Percentiles rank a stretch among this genome's conserved stretches.
phyloP scores from a whole-genome alignment of 2,113 vertebrate species.

The Corynorhinus townsendii region DNA sequence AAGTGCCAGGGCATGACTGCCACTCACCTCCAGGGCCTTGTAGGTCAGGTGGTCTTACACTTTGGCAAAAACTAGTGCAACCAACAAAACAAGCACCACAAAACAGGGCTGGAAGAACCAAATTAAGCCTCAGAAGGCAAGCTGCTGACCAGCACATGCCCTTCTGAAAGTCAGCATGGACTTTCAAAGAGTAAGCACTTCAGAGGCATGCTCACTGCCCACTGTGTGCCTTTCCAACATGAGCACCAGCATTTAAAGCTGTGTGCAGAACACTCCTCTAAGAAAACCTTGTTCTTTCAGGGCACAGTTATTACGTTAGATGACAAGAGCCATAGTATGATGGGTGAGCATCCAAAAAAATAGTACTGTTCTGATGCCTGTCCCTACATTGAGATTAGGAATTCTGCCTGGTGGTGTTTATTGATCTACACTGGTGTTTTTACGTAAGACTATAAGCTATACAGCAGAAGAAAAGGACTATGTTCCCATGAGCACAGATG shows the following conservation, averaged over 20 bases:
- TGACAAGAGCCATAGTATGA: too few relatives aligned
- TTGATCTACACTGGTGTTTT: too few relatives aligned
- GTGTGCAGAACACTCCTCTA: background rate
- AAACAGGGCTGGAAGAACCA: background rate
- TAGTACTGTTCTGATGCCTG: fast-evolving
- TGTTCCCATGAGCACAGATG: fast-evolving
- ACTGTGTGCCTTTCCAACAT: fast-evolving
- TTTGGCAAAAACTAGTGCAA: background rate
- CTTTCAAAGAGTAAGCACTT: background rate
- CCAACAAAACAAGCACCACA: background rate
- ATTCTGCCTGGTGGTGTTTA: fast-evolving
- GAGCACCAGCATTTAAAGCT: background rate
- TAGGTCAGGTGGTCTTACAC: fast-evolving
- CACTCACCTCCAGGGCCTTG: background rate
- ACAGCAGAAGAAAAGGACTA: fast-evolving
- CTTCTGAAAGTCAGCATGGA: background rate
- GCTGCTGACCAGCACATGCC: fast-evolving
- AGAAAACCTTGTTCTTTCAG: background rate
- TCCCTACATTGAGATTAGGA: too few relatives aligned
- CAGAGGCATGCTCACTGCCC: fast-evolving
- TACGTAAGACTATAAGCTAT: fast-evolving
- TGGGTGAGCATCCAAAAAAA: background rate
- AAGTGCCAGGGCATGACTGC: fast-evolving
- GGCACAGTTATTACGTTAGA: background rate
- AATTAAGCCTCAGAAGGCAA: background rate